Percentiles rank a stretch among this genome's conserved stretches.
phyloP scores from a whole-genome alignment of 2,797 vertebrate species.

The Megaceryle alcyon region DNA sequence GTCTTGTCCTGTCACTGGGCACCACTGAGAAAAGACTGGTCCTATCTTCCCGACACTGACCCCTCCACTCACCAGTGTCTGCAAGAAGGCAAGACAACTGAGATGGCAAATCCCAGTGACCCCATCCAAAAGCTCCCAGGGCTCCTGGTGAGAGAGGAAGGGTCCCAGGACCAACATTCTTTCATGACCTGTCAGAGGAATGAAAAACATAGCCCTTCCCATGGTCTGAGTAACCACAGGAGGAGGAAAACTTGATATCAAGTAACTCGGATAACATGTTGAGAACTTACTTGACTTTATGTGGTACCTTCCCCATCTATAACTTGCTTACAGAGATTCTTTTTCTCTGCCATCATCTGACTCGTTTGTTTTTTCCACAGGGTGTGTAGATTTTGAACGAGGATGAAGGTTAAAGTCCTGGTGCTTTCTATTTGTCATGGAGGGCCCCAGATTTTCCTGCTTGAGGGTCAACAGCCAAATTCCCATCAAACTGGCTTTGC shows the following conservation, averaged over 20 bases:
- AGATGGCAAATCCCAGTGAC: not conserved
- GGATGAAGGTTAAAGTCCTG: not conserved
- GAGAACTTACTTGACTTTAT: not conserved
- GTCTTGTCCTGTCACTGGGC: too few species aligned
- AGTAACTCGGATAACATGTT: not conserved
- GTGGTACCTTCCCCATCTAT: fast-evolving
- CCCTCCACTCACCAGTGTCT: not conserved
- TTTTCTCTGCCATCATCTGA: fast-evolving
- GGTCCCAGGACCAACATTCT: not conserved
- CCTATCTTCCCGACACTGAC: too few species aligned
- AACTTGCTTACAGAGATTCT: not conserved
- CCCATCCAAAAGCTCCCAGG: not conserved
- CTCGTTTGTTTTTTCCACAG: not conserved
- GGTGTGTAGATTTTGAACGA: not conserved
- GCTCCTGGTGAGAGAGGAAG: not conserved
- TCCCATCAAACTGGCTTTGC: not conserved
- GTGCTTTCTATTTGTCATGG: not conserved
- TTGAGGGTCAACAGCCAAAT: not conserved
- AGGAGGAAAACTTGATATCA: not conserved
- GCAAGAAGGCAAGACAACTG: not conserved
- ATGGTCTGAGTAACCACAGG: fast-evolving
- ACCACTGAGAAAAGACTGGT: too few species aligned
- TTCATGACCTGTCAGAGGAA: not conserved
- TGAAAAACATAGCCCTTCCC: not conserved
- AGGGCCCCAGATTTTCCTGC: fast-evolving